Base-by-base conservation (phyloP, 2,888 invertebrate genomes). In the Xestia ashworthii region DNA sequence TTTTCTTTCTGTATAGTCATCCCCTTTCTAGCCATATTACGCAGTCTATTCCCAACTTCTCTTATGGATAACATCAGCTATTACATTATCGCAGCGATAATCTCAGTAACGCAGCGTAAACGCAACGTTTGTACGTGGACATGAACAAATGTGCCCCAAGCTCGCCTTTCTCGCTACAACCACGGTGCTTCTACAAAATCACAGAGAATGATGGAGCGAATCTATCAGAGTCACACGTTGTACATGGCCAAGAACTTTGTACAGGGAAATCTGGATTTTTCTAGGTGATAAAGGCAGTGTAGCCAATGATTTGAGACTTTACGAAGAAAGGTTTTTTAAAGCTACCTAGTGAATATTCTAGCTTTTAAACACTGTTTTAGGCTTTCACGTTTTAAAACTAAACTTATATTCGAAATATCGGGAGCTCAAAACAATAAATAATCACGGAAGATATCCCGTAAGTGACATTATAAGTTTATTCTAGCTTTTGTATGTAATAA, bases 171-270 rank as follows among this genome's bases (percentile, higher is more conserved):
- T 11, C 55, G 48, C 64, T 0, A 5, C 46, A 22, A 19, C 25
- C 46, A n/a, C 19, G 0, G 9, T 5, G 46, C 14, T 64, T n/a
- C 41, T 53, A 64, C 14, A 65, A 71, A 78, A 71, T 78, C 71
- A 80, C 55, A 1, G 55, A 80, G 78, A 78, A 32, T 48, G 48
- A 78, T 78, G 71, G 32, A 32, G 48, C 5, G 8, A 32, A 80
- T 78, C 41, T 64, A 48, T 78, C 32, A 19, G n/a, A 55, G 80
- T 78, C 78, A 19, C 80, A 78, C 41, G 8, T n/a, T 71, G 53
- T 55, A 71, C 64, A 64, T 65, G 32, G 48, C 25, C 64, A 71
- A n/a, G 71, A 25, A 32, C n/a, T 44, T 68, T 50, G 55, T 68
- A n/a, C 53, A 55, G 9, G 12, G n/a, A 14, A 64, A 53, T 25